Evolutionary conservation across 2,888 invertebrate species (phyloP), one percentile per base, ranked within the genome.

Genomic region (Heliothis peltigera): DNA sequence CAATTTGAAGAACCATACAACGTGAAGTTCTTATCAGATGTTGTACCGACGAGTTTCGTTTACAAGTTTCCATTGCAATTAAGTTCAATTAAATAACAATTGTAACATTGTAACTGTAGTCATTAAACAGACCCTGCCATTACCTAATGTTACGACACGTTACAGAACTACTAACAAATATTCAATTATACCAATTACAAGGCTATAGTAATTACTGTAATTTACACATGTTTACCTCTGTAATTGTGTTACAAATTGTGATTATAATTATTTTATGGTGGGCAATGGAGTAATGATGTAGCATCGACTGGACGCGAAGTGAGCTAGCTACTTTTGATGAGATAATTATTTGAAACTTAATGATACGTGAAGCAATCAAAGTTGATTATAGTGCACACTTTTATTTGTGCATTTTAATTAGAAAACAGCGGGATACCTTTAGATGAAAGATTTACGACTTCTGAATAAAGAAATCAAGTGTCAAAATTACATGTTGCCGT

Each of bases 401-500:
- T 69, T 46, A 62, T 70, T 74, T 62, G 63, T 66, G 66, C 69
- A 64, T 82, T 80, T 77, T 82, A 84, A 87, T 86, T 75, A 84
- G 70, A 79, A 81, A 73, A 21, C 80, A 70, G 81, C 72, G 61
- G 74, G 80, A 65, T 60, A 46, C 65, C 52, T 70, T 80, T 80
- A 75, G 75, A 78, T 70, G 49, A 60, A 81, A 86, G 88, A 89
- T 87, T 86, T 87, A 89, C 81, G 87, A 80, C 70, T 18, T 74
- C 56, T 86, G 91, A 89, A 92, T 92, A 87, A 91, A 92, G 91
- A 91, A 93, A 92, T 92, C 91, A 91, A 85, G 84, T 89, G 88
- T 89, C 89, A 89, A 89, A 88, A 91, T 92, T 89, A 90, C 81
- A 89, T 83, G 86, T 80, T 81, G 79, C 25, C 47, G 55, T 39